Base-by-base conservation (phyloP, 2,113 vertebrate genomes). In the Ginglymostoma cirratum region DNA sequence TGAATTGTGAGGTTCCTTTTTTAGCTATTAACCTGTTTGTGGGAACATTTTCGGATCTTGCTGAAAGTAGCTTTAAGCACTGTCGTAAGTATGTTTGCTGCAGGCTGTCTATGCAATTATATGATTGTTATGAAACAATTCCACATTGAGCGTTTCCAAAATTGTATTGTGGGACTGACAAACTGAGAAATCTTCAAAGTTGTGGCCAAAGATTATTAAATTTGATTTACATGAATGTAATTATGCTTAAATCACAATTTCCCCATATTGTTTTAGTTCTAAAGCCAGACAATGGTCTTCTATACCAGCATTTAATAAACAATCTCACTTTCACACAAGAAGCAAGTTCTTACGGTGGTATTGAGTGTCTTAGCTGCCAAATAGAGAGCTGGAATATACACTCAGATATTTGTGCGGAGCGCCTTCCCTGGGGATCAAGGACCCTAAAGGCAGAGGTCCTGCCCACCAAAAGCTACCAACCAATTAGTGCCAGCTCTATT, bases 141-240 rank as follows among this genome's bases (percentile, higher is more conserved):
- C 83, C 42, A 86, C 45, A 5, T 42, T 48, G 30, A 92, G 1
- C 65, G 34, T n/a, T 55, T n/a, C 30, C 5, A n/a, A 92, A 65
- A 66, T 5, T 92, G 12, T 92, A 7, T 23, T n/a, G 30, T 92
- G 89, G 52, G 15, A 92, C 12, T 92, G 27, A n/a, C 55, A 65
- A 92, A 92, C 27, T 61, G 17, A 61, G 89, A 92, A 65, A 65
- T 30, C 87, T 65, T 92, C 52, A 92, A 92, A 92, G 89, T 15
- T 7, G 55, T 61, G 55, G 52, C 48, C 14, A 92, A 65, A 92
- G 27, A 92, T 92, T 55, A 27, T 24, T 24, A 61, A 27, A 15
- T 19, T 85, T 85, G 55, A 90, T 52, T 1, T 65, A 55, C 55
- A 65, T 19, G 15, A 48, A 21, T 85, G 15, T 2, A 92, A 27